Conservation (phyloP, 2,888 invertebrate species). For the Steinernema hermaphroditum region DNA sequence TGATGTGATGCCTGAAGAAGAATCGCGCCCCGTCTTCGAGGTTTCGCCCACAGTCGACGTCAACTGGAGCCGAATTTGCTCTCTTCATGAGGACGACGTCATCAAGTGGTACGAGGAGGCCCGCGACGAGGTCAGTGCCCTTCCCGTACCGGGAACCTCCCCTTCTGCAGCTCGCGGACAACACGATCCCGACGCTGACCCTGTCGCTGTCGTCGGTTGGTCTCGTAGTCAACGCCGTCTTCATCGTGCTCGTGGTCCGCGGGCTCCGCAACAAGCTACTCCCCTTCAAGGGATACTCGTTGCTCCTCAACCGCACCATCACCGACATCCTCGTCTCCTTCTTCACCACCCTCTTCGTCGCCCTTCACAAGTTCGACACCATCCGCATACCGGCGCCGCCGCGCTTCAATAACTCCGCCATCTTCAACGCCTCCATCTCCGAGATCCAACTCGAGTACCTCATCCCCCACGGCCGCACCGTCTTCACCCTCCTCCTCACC, state of each 20-base stretch:
- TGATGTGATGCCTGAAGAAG: constrained; percentile 4
- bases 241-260: constrained; percentile 39
- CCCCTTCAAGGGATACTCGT: constrained; percentile 49
- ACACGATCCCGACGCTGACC: constrained; percentile 41
- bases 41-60: not conserved
- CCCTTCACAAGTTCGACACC: constrained; percentile 41
- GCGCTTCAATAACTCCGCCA: not conserved
- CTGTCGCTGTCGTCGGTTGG: constrained; percentile 42
- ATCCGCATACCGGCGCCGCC: not conserved
- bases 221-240: constrained; percentile 42
- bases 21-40: not conserved
- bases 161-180: constrained; percentile 44
- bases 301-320: constrained; percentile 46
- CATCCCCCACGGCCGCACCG: constrained; percentile 47
- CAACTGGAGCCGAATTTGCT: constrained; percentile 12
- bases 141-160: too few species aligned
- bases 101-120: constrained; percentile 26
- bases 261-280: constrained; percentile 43
- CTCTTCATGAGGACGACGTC: not conserved
- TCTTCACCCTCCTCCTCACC: constrained; percentile 48
- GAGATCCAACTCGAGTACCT: constrained; percentile 41
- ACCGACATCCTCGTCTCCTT: constrained; percentile 48
- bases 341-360: constrained; percentile 47
- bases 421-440: not conserved
- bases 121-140: not conserved